These are phyloP conservation scores for Pseudochaenichthys georgianus DNA, from an alignment of 2,797 vertebrate species.

Conservation along the genomic window DNA sequence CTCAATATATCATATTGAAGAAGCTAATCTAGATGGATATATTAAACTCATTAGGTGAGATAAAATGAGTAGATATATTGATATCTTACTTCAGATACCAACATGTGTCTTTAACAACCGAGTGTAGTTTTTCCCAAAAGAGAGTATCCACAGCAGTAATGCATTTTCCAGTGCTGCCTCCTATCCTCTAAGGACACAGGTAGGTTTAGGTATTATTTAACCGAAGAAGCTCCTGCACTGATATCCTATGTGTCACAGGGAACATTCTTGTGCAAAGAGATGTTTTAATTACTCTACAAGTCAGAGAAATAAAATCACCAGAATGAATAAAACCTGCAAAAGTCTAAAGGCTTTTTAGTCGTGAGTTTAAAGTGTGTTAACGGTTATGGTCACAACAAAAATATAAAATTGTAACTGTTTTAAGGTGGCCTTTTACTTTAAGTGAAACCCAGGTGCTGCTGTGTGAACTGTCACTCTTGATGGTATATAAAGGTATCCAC, in stretches of 20 bases:
- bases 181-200: conserved; percentile 8
- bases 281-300: neutral
- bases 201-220: conserved; percentile 18
- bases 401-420: conserved; percentile 13
- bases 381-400: conserved; percentile 23
- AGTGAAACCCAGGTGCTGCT: conserved; percentile 65
- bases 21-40: neutral
- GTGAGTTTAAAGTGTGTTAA: neutral
- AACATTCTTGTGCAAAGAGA: neutral
- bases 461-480: conserved; percentile 54
- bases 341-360: neutral
- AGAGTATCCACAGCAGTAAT: neutral
- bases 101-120: conserved; percentile 21
- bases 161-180: neutral
- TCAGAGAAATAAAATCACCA: conserved; percentile 21
- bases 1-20: conserved; percentile 6
- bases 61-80: conserved; percentile 1
- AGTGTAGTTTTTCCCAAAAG: neutral
- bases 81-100: conserved; percentile 20
- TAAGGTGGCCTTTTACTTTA: conserved; percentile 43
- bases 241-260: conserved; percentile 1
- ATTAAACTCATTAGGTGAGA: conserved; percentile 21
- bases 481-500: conserved; percentile 77
- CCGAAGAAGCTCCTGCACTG: neutral
- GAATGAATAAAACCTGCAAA: neutral